These are phyloP conservation scores for Apis cerana DNA, from an alignment of 1,140 invertebrate genomes.

Conservation along the genomic window DNA sequence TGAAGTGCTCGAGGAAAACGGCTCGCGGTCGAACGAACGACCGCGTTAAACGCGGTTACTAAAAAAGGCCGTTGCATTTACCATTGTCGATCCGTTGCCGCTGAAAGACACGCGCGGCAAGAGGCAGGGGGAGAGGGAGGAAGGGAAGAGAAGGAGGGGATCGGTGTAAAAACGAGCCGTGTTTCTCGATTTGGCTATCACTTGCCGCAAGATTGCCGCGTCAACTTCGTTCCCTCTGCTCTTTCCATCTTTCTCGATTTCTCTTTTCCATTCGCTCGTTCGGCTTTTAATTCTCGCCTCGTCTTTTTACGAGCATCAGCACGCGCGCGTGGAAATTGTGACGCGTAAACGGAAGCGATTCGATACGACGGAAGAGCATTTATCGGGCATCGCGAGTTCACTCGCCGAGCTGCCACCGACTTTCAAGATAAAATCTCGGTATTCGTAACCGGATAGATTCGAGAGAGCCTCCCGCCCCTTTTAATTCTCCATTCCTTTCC, in stretches of 20 bases:
- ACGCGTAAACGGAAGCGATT: constrained; percentile 42
- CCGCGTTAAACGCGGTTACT: constrained; percentile 11
- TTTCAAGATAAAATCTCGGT: not conserved
- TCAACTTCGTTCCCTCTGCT: not conserved
- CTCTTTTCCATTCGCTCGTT: too few species aligned
- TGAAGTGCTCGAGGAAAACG: too few species aligned
- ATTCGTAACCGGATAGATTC: too few species aligned
- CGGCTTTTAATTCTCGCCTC: not conserved
- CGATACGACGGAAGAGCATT: constrained; percentile 29
- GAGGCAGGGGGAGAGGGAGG: not conserved
- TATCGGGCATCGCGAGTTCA: constrained; percentile 18
- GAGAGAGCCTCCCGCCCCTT: too few species aligned
- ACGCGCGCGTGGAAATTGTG: not conserved
- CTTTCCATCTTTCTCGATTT: not conserved
- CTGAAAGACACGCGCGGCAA: constrained; percentile 19
- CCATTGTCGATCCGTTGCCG: not conserved
- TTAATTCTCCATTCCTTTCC: too few species aligned
- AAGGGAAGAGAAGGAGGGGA: not conserved
- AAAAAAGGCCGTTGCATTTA: constrained; percentile 24
- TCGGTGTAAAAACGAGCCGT: constrained; percentile 26
- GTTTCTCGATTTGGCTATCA: constrained; percentile 41
- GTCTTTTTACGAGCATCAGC: not conserved
- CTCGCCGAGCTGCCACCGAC: not conserved
- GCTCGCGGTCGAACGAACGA: too few species aligned
- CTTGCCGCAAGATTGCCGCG: not conserved